Evolutionary conservation across 2,113 vertebrate species (phyloP), one percentile per base, ranked within the genome.

Genomic region (Odocoileus hemionus): DNA sequence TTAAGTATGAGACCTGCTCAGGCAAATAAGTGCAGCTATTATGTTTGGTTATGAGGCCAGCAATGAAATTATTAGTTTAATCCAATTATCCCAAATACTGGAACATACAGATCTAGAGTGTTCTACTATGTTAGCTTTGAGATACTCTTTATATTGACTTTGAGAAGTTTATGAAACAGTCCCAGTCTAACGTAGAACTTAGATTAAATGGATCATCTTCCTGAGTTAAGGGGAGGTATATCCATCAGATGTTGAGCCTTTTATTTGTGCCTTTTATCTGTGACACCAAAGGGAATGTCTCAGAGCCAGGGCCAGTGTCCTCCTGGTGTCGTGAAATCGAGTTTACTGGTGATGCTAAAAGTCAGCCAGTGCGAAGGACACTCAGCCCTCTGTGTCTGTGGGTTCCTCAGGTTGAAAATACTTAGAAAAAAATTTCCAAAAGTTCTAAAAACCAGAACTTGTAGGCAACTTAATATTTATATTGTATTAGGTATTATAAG

Each of bases 11-110:
- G 83, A 70, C 28, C 5, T 7, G 89, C 5, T 39, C 36, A 92
- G 70, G 36, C 54, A 95, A 79, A 52, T 83, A 57, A 95, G 36
- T 70, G 64, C 36, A 39, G 30, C 11, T 25, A 50, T 86, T 90
- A 45, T 88, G 55, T 86, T 93, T 96, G 91, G 86, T 78, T 83
- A 43, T 54, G 50, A 67, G 11, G 7, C 52, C 60, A 70, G 54
- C 43, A 76, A 47, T 91, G 85, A 92, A 92, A 86, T 93, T 52
- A 58, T 78, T 97, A 57, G 50, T 86, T 94, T 95, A 91, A 50
- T 78, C 4, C 26, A 94, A 0, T 89, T 45, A 52, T 67, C 17
- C 16, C 16, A 28, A 54, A 55, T 70, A 84, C 30, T 96, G 19
- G 30, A 47, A n/a, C 86, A 21, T 23, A 70, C 26, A 33, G 10